Conservation (phyloP, 2,797 vertebrate genomes). For the Moxostoma hubbsi region DNA sequence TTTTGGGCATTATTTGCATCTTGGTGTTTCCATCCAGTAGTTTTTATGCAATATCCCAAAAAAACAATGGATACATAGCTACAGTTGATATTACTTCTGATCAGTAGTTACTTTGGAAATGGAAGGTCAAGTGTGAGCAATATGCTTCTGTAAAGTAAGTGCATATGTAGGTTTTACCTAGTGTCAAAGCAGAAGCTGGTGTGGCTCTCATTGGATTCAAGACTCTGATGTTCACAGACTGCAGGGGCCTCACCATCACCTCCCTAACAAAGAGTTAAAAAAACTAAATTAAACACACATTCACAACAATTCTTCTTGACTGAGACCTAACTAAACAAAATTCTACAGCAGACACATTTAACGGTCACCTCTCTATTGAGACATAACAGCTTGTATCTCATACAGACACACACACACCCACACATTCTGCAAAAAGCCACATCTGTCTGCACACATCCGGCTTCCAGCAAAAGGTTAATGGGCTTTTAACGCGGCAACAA, state of each 20-base stretch:
- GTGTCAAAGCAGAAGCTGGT: conserved; percentile 95
- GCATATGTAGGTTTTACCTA: conserved; percentile 76
- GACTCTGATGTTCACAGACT: conserved; percentile 75
- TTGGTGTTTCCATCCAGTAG: no score
- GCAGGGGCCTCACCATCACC: conserved; percentile 76
- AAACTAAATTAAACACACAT: conserved; percentile 2
- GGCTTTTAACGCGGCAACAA: conserved; percentile 88
- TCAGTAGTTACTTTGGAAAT: background rate
- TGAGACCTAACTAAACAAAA: conserved; percentile 7
- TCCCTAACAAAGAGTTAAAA: conserved; percentile 59
- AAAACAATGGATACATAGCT: background rate
- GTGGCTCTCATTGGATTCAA: conserved; percentile 78
- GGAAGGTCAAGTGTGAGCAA: background rate
- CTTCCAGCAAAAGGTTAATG: conserved; percentile 89
- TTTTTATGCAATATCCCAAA: no score
- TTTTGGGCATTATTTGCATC: no score
- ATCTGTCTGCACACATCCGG: conserved; percentile 86
- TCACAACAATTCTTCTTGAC: conserved; percentile 19
- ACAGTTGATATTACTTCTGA: background rate
- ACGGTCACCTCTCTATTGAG: conserved; percentile 36
- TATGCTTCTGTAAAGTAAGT: background rate
- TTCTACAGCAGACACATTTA: conserved; percentile 23
- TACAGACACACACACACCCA: conserved; percentile 8
- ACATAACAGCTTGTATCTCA: conserved; percentile 6
- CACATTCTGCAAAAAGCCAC: conserved; percentile 73